Conservation (phyloP, 2,113 vertebrate species). For the Lipophrys pholis region DNA sequence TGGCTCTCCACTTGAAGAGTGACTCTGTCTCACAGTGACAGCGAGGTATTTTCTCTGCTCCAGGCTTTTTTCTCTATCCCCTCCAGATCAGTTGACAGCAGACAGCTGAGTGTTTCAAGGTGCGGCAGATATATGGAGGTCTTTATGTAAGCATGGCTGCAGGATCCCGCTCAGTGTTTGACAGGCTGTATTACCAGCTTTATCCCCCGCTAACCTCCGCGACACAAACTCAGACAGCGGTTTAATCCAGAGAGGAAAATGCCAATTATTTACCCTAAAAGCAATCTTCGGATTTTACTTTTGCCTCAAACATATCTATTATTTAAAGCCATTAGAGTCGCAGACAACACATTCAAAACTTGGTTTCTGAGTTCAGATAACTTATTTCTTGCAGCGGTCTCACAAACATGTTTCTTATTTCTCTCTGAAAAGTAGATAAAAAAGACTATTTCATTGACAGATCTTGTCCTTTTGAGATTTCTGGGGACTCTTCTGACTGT, state of each 20-base stretch:
- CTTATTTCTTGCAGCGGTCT: not conserved
- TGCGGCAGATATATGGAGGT: conserved; percentile 22
- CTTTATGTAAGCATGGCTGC: conserved; percentile 21
- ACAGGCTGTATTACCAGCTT: conserved; percentile 22
- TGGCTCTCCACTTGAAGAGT: conserved; percentile 8
- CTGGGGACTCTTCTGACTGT: conserved; percentile 8
- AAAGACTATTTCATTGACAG: not conserved
- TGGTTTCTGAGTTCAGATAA: not conserved
- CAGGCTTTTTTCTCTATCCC: not conserved
- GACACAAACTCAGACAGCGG: not conserved
- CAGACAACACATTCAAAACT: not conserved
- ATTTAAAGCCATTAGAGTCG: not conserved
- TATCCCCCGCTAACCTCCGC: conserved; percentile 19
- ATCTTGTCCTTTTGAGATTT: conserved; percentile 8
- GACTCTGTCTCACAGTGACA: not conserved
- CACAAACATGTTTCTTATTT: conserved; percentile 8
- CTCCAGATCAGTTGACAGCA: not conserved
- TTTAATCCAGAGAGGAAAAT: not conserved
- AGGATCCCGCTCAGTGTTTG: conserved; percentile 24
- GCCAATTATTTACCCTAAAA: not conserved
- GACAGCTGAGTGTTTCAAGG: conserved; percentile 13
- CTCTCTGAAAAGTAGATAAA: not conserved
- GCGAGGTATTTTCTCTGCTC: conserved; percentile 10
- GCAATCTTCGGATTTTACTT: not conserved
- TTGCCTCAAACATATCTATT: not conserved